Evolutionary conservation across 2,888 invertebrate genomes (phyloP).

Genomic region (Odontothrips loti): DNA sequence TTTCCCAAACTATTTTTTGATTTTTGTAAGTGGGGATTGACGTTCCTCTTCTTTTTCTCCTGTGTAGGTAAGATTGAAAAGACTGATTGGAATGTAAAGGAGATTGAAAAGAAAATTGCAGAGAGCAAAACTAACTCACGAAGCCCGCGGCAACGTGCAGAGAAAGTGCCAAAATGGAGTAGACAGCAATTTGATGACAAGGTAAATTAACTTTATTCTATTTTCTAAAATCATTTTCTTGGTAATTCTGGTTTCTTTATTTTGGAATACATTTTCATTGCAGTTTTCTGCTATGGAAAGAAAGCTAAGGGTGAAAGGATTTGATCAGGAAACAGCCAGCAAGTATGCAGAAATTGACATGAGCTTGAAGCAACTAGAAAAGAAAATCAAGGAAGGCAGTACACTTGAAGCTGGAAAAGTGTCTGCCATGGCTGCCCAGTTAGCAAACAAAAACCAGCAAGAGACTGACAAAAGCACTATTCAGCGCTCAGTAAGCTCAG

Average conservation of each 20-base stretch:
- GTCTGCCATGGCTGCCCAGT: conserved; percentile 80
- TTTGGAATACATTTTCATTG: conserved; percentile 40
- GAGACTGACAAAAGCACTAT: conserved; percentile 50
- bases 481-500: conserved; percentile 54
- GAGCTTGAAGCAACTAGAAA: conserved; percentile 65
- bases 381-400: conserved; percentile 73
- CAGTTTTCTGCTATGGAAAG: conserved; percentile 66
- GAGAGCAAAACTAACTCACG: conserved; percentile 67
- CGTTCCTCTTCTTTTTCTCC: not conserved
- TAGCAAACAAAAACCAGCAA: conserved; percentile 54
- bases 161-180: conserved; percentile 88
- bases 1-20: not conserved
- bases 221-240: not conserved
- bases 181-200: conserved; percentile 63
- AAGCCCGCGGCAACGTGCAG: conserved; percentile 52
- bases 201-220: conserved; percentile 37
- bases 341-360: conserved; percentile 70
- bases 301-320: conserved; percentile 50
- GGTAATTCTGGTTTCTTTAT: conserved; percentile 34
- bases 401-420: conserved; percentile 71
- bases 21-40: not conserved
- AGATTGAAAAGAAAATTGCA: conserved; percentile 83
- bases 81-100: conserved; percentile 86
- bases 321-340: conserved; percentile 56
- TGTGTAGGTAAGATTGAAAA: conserved; percentile 70